Evolutionary conservation across 1,140 invertebrate species (phyloP), one percentile per base, ranked within the genome.

Genomic region (Schlechtendalia chinensis): DNA sequence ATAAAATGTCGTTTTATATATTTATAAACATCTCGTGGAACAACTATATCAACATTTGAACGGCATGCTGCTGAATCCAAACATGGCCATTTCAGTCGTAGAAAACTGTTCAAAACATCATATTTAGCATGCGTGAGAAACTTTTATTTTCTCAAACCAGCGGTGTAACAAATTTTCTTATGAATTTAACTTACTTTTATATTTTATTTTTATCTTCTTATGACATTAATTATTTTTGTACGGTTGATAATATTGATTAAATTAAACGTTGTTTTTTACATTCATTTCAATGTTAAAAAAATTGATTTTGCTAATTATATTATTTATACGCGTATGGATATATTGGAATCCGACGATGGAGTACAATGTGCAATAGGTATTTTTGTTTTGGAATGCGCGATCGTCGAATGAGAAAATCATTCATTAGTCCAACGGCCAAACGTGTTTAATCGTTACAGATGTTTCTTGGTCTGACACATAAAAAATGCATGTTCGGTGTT

Each of bases 61-160:
- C 8, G 14, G 65, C 17, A 14, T 50, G 8, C 50, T 6, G 50
- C 11, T 0, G 3, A 69, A 47, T 17, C 67, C 74, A 47, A 58
- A 77, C 16, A 77, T 59, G 32, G 74, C 39, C 19, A 75, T 39
- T 75, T 22, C 12, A 69, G n/a, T 59, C 29, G 27, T 12, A 11
- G 10, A 75, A 19, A 22, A 59, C 72, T 59, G 74, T 32, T n/a
- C 16, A 45, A 24, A 61, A 59, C 14, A 19, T 75, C 53, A 29
- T 53, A n/a, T 29, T 45, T 19, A 39, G 6, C 29, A 58, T 59
- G 32, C 29, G 72, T 77, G 56, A 39, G 56, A 61, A 77, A 56
- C 11, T 74, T 24, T 56, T 74, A 54, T 67, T 27, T 1, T 11
- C 8, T 5, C 24, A 17, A 50, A 50, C 11, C 6, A 50, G 22